Percentiles rank a stretch among this genome's conserved stretches.
These are phyloP conservation scores for Liopterus haemorrhoidalis DNA, from an alignment of 2,888 invertebrate genomes.

Conservation along the genomic window DNA sequence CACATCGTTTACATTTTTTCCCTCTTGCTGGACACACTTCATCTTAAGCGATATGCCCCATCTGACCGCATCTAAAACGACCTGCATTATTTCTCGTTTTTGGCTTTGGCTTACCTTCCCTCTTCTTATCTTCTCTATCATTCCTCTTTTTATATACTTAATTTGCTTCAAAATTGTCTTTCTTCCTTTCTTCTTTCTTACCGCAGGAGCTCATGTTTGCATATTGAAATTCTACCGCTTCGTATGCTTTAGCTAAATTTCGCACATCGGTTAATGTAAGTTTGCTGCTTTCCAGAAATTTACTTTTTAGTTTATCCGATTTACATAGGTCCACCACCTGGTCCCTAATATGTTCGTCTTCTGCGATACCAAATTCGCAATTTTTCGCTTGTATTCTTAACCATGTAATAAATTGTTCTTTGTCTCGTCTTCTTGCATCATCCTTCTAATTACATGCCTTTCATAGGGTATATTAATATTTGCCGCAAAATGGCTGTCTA, in stretches of 20 bases:
- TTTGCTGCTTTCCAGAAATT: too few species aligned
- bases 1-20: background rate
- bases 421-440: background rate
- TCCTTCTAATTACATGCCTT: background rate
- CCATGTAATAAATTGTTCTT: slow-evolving; percentile 1
- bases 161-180: too few species aligned
- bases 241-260: too few species aligned
- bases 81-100: too few species aligned
- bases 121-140: too few species aligned
- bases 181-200: too few species aligned
- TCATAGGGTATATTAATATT: background rate
- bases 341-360: background rate
- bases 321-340: slow-evolving; percentile 1
- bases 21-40: background rate
- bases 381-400: slow-evolving; percentile 2
- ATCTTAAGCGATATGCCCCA: background rate
- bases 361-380: slow-evolving; percentile 3
- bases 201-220: too few species aligned
- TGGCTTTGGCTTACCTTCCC: background rate
- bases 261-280: too few species aligned
- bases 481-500: background rate
- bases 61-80: background rate
- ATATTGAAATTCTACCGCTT: too few species aligned
- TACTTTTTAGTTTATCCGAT: background rate
- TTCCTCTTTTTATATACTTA: too few species aligned